phyloP scores from a whole-genome alignment of 37 sponge, comb jelly and placozoan species.

The Bolinopsis microptera region DNA sequence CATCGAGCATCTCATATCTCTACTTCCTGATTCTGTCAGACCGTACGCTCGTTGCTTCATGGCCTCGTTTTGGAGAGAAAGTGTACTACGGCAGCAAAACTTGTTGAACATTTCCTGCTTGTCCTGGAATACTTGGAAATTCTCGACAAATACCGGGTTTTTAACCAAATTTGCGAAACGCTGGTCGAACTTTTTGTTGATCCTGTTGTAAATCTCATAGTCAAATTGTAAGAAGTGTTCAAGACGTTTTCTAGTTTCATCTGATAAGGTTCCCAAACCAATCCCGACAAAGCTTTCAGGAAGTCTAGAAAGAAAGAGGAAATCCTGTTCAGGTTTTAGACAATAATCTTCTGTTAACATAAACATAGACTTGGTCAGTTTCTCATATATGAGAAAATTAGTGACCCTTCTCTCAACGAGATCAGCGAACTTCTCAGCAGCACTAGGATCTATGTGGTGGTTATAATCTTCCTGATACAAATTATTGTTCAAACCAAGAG shows the following conservation, averaged over 20 bases:
- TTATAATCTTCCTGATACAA: background rate
- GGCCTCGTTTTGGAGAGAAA: slow-evolving; percentile 21
- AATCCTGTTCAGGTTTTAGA: background rate
- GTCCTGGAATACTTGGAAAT: background rate
- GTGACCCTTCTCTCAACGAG: background rate
- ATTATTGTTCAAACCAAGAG: slow-evolving; percentile 4
- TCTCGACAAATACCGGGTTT: background rate
- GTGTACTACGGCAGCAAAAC: background rate
- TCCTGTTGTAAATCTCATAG: slow-evolving; percentile 10
- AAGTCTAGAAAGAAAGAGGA: background rate
- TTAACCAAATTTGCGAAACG: background rate
- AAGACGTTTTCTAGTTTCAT: background rate
- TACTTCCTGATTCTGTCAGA: background rate
- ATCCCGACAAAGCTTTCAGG: slow-evolving; percentile 25
- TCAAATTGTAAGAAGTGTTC: slow-evolving; percentile 19
- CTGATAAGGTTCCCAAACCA: slow-evolving; percentile 8
- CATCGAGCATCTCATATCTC: background rate
- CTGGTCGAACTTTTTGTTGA: background rate
- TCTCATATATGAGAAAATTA: slow-evolving; percentile 32
- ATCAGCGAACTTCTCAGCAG: slow-evolving; percentile 46
- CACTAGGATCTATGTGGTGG: background rate
- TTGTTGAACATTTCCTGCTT: background rate
- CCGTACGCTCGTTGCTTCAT: background rate
- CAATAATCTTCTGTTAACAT: slow-evolving; percentile 22
- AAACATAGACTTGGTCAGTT: slow-evolving; percentile 2